These are phyloP conservation scores for Temnothorax rugatulus DNA, from an alignment of 2,888 invertebrate species.

Conservation along the genomic window DNA sequence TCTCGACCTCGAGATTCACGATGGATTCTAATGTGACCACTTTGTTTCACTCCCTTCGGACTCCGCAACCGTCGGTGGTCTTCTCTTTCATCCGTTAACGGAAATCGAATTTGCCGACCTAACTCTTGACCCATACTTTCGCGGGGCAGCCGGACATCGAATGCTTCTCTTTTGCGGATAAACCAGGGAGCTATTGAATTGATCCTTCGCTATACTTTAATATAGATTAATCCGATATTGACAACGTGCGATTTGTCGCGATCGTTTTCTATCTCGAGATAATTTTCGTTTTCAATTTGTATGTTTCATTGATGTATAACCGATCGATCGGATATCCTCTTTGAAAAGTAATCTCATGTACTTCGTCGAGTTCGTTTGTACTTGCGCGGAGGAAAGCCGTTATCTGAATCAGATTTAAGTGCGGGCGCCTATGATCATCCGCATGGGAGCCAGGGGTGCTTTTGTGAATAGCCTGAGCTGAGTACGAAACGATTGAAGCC, in stretches of 20 bases:
- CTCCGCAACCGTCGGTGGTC: conserved; percentile 41
- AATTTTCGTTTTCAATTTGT: conserved; percentile 5
- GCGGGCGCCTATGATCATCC: conserved; percentile 67
- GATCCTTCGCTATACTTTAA: not conserved
- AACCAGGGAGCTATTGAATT: not conserved
- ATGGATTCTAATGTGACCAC: conserved; percentile 77
- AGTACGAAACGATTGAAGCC: conserved; percentile 49
- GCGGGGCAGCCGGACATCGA: not conserved
- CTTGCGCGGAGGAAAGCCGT: conserved; percentile 67
- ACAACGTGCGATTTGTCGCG: not conserved
- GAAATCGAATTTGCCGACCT: conserved; percentile 26
- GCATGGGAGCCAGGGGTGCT: conserved; percentile 49
- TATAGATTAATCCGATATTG: not conserved
- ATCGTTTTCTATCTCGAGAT: not conserved
- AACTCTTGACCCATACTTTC: conserved; percentile 24
- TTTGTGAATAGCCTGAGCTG: conserved; percentile 33
- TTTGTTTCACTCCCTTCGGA: conserved; percentile 65
- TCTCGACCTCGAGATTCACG: conserved; percentile 71
- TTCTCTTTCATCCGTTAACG: conserved; percentile 33
- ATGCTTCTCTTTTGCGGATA: not conserved
- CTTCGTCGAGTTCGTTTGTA: conserved; percentile 67
- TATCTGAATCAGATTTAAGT: conserved; percentile 78
- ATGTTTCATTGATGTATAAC: conserved; percentile 55
- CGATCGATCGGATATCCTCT: conserved; percentile 65
- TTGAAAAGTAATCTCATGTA: conserved; percentile 67